Evolutionary conservation across 2,113 vertebrate species (phyloP).

Genomic region (Petromus typicus): DNA sequence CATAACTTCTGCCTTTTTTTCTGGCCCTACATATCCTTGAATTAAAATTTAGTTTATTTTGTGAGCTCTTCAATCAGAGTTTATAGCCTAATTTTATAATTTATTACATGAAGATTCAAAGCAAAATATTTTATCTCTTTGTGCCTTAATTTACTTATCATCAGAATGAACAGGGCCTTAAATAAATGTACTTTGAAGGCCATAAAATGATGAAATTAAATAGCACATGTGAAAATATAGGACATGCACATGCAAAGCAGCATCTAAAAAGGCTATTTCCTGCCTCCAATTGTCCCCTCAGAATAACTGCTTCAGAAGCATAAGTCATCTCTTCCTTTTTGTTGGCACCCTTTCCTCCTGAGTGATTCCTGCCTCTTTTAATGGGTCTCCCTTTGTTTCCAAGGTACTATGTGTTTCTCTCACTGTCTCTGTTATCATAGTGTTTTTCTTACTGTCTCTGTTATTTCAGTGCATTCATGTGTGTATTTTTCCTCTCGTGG

Average conservation of each 20-base stretch:
- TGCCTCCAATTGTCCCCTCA: neutral
- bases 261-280: neutral
- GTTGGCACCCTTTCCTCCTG: neutral
- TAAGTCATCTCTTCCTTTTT: neutral
- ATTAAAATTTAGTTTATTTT: neutral
- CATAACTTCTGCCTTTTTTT: neutral
- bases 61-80: neutral
- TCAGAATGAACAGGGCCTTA: neutral
- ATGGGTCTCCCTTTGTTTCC: neutral
- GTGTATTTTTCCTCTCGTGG: neutral
- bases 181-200: neutral
- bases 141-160: neutral
- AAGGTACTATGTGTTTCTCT: neutral
- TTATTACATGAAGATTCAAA: neutral
- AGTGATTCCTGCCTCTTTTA: neutral
- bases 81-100: neutral
- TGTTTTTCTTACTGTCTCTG: neutral
- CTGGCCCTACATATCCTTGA: neutral
- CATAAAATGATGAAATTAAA: neutral
- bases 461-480: neutral
- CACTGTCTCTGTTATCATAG: neutral
- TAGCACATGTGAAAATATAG: neutral
- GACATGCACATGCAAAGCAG: neutral
- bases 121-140: neutral
- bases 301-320: neutral